Percentiles rank a stretch among this genome's conserved stretches.
Evolutionary conservation across 1,140 invertebrate genomes (phyloP).

Genomic region (Nasonia longicornis): DNA sequence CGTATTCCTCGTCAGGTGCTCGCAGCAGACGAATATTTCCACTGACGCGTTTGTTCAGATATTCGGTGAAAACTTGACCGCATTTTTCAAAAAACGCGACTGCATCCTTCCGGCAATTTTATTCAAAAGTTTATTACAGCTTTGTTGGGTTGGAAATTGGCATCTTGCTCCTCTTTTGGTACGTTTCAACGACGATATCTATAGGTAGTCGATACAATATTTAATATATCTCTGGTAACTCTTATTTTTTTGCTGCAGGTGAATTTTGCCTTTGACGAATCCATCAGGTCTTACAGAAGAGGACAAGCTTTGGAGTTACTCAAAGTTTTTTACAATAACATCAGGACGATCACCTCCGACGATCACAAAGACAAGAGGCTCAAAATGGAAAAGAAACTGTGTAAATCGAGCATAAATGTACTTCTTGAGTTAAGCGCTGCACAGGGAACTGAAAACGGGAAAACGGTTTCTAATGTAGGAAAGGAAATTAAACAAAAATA

Average conservation of each 20-base stretch:
- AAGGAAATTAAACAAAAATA: conserved; percentile 67
- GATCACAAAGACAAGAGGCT: conserved; percentile 52
- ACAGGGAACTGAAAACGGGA: conserved; percentile 51
- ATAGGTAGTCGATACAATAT: not conserved
- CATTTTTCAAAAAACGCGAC: conserved; percentile 74
- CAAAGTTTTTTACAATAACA: conserved; percentile 72
- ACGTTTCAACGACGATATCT: conserved; percentile 21
- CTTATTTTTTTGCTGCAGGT: conserved; percentile 53
- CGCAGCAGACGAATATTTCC: conserved; percentile 63
- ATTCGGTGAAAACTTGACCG: conserved; percentile 69
- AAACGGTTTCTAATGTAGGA: conserved; percentile 45
- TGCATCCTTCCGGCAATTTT: conserved; percentile 74
- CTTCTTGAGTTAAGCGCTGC: conserved; percentile 53
- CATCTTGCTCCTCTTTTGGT: conserved; percentile 69
- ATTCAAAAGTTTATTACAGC: conserved; percentile 75
- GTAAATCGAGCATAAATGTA: conserved; percentile 55
- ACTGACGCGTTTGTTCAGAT: conserved; percentile 66
- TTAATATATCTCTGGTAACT: not conserved
- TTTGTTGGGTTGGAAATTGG: conserved; percentile 75
- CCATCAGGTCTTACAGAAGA: conserved; percentile 74
- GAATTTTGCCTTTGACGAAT: conserved; percentile 73
- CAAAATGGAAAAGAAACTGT: conserved; percentile 62
- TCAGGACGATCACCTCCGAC: conserved; percentile 61
- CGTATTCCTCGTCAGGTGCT: conserved; percentile 75
- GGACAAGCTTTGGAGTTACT: conserved; percentile 76